Evolutionary conservation across 2,797 vertebrate species (phyloP).

Genomic region (Microctenopoma lineatum): DNA sequence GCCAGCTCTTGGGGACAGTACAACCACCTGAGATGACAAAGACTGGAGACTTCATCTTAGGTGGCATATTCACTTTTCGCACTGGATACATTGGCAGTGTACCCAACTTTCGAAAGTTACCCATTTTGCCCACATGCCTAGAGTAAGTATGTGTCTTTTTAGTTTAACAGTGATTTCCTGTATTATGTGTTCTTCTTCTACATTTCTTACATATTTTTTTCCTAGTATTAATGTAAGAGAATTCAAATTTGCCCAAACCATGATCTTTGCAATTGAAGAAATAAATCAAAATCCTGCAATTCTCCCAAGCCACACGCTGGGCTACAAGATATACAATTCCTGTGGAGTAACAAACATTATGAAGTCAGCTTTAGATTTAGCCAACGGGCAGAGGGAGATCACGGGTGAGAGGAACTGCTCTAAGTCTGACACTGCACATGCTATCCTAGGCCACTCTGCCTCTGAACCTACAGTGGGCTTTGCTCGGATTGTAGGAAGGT

Average conservation of each 20-base stretch:
- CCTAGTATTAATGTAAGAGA: slow-evolving; percentile 83
- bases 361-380: slow-evolving; percentile 71
- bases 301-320: slow-evolving; percentile 73
- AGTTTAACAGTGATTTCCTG: neutral
- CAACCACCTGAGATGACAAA: slow-evolving; percentile 65
- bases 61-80: slow-evolving; percentile 79
- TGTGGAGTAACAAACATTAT: slow-evolving; percentile 77
- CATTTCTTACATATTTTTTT: neutral
- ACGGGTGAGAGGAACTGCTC: slow-evolving; percentile 67
- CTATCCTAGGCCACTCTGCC: slow-evolving; percentile 84
- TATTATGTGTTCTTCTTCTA: neutral
- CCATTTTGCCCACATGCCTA: slow-evolving; percentile 60
- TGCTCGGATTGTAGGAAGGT: slow-evolving; percentile 76
- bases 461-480: slow-evolving; percentile 83
- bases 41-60: slow-evolving; percentile 73
- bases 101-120: slow-evolving; percentile 63
- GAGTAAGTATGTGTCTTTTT: slow-evolving; percentile 61
- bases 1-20: slow-evolving; percentile 44
- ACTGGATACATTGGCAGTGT: slow-evolving; percentile 56
- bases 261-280: slow-evolving; percentile 84
- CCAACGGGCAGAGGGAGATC: slow-evolving; percentile 51
- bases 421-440: slow-evolving; percentile 69
- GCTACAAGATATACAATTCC: slow-evolving; percentile 80
- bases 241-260: slow-evolving; percentile 82
- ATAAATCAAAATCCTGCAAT: slow-evolving; percentile 80